Evolutionary conservation across 1,140 invertebrate species (phyloP), one percentile per base, ranked within the genome.

Genomic region (Heliconius hewitsoni): DNA sequence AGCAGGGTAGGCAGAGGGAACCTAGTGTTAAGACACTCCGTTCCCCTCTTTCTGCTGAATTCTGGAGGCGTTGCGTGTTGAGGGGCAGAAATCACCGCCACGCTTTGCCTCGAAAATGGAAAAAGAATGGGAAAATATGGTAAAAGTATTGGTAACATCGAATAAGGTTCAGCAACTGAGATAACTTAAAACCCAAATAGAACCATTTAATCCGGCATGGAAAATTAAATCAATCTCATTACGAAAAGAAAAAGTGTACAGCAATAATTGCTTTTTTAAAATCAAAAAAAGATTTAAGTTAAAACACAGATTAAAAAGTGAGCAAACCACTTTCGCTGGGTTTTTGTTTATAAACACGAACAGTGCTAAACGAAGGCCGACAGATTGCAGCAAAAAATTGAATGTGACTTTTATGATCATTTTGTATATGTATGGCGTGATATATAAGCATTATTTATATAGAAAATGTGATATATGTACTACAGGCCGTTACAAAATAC

Each of bases 281-380:
- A 70, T 50, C 9, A 66, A n/a, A 71, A 34, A 37, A 66, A 60
- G n/a, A 46, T 71, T 76, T 70, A 19, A 46, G 3, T 70, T 57
- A 76, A 76, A 46, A 72, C 23, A 18, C 23, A 46, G 6, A 39
- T 37, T 39, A 34, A 75, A 66, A 66, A 66, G 27, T 16, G 57
- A 75, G 5, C 60, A 8, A 34, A 76, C 74, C 16, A 78, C 77
- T 78, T 78, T 78, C 71, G 66, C 77, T 76, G n/a, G 16, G 11
- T 8, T 39, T 76, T 70, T 76, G 74, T 70, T 76, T 76, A 55
- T 76, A 76, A 76, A 76, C 74, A 76, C 27, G 34, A 37, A 60
- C 19, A 39, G n/a, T 13, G 37, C 23, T 75, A 34, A 75, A 19
- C 23, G 52, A 30, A 66, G 60, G 60, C 27, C 27, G 60, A 30